Percentiles rank a stretch among this genome's conserved stretches.
Evolutionary conservation across 2,888 invertebrate genomes (phyloP).

Genomic region (Drosophila nr. fundita): DNA sequence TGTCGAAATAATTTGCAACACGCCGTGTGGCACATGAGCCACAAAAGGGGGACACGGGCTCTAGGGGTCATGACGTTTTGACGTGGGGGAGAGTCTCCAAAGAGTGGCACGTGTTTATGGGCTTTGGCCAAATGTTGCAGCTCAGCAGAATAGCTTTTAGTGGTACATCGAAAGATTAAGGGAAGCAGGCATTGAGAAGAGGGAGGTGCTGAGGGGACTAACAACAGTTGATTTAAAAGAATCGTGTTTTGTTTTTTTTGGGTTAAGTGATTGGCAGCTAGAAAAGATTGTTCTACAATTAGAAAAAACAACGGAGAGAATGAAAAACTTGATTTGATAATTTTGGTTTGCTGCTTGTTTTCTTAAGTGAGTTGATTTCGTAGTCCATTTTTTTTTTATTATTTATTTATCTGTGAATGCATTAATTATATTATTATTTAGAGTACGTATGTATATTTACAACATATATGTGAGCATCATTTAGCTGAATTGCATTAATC

Average conservation of each 20-base stretch:
- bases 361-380: not conserved
- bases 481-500: not conserved
- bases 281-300: not conserved
- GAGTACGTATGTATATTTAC: not conserved
- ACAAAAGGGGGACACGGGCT: conserved; percentile 15
- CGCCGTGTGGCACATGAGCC: conserved; percentile 71
- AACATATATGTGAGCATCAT: not conserved
- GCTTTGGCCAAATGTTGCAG: conserved; percentile 52
- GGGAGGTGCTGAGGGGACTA: not conserved
- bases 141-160: conserved; percentile 44
- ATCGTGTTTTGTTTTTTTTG: conserved; percentile 7
- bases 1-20: conserved; percentile 83
- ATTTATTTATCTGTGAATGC: not conserved
- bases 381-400: not conserved
- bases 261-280: not conserved
- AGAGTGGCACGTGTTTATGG: conserved; percentile 77
- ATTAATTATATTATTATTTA: not conserved
- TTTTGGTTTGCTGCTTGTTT: not conserved
- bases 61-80: conserved; percentile 8
- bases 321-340: not conserved
- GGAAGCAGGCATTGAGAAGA: too few relatives aligned
- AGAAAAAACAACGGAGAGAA: not conserved
- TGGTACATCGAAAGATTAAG: conserved; percentile 3
- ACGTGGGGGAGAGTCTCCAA: conserved; percentile 10
- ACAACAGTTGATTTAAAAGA: conserved; percentile 18